Evolutionary conservation across 1,140 invertebrate genomes (phyloP), one percentile per base, ranked within the genome.

Genomic region (Trialeurodes vaporariorum): DNA sequence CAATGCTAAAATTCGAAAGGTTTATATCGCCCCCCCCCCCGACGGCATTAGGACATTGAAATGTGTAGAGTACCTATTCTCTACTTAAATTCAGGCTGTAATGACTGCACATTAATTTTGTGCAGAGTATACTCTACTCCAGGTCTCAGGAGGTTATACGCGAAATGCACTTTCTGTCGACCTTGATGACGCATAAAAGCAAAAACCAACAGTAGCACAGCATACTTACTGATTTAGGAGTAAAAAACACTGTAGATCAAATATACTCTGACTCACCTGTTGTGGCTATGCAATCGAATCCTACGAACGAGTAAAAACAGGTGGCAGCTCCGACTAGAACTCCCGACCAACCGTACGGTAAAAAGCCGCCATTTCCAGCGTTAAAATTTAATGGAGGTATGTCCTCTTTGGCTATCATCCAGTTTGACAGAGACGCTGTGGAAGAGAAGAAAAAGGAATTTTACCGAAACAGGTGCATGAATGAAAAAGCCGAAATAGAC

Each of bases 301-400:
- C 92, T 17, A 94, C 90, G 75, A 94, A 95, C 40, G 92, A 92
- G 76, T 87, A 96, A 59, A 76, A 96, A 77, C 92, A 95, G 12
- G 87, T 90, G 0, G 92, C 92, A 9, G 92, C 92, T 1, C 92
- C 93, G 59, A 84, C 83, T 64, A 92, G 86, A 22, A 92, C 84
- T 9, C 92, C 92, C 1, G 82, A 79, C 17, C 93, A 75, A 0
- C 92, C 92, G 76, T 85, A 94, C 0, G 92, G 92, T 12, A 87
- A 83, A 76, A 94, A 95, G 2, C 91, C 92, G 2, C 92, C 91
- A 1, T 73, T 74, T 11, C 89, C 89, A 69, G 81, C 83, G 34
- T 49, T 49, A 17, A 9, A 49, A 9, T 49, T 49, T 49, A 17
- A 49, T 34, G 80, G 74, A 27, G 78, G 77, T 0, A 86, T 83